Base-by-base conservation (phyloP, 2,113 vertebrate species). In the Oenanthe oenanthe region DNA sequence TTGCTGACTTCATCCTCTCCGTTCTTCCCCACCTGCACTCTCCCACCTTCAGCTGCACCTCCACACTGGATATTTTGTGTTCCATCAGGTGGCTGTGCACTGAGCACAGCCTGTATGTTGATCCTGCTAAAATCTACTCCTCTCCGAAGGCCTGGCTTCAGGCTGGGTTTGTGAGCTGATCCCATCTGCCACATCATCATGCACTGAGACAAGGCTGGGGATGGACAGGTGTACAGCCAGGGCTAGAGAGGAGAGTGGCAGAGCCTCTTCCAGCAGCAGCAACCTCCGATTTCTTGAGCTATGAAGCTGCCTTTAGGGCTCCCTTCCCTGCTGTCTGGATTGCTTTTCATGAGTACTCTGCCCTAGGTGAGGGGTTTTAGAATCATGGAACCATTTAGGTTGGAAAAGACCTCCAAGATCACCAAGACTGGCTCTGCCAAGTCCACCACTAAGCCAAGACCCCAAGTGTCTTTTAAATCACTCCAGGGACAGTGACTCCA, bases 151-250 rank as follows among this genome's bases (percentile, higher is more conserved):
- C 29, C 21, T 72, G 75, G 29, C 26, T 45, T 75, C 50, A 29
- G 51, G n/a, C 38, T 25, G 11, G 21, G 15, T 71, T 34, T 65
- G 34, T 32, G 47, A 56, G 36, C 29, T 40, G 58, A 60, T 28
- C 25, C 18, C 1, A 0, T 78, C 40, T 38, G 48, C 22, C 34
- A 11, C 7, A 3, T 11, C 14, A 48, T 29, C 3, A 3, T 0
- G 4, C 5, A 25, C 62, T 18, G 45, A 43, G 43, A 12, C 4
- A 14, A 43, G 48, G 67, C 22, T 88, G 83, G 22, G 24, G 31
- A 67, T 16, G 67, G 79, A 70, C 48, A 57, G 24, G 36, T 13
- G 18, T 5, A 29, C 7, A 42, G 42, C 16, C 58, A 53, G 10
- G 42, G 45, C 21, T 34, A 12, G 43, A 63, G 26, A 38, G 13